Percentiles rank a stretch among this genome's conserved stretches.
phyloP scores from a whole-genome alignment of 1,140 invertebrate species.

The Lordiphosa collinella region DNA sequence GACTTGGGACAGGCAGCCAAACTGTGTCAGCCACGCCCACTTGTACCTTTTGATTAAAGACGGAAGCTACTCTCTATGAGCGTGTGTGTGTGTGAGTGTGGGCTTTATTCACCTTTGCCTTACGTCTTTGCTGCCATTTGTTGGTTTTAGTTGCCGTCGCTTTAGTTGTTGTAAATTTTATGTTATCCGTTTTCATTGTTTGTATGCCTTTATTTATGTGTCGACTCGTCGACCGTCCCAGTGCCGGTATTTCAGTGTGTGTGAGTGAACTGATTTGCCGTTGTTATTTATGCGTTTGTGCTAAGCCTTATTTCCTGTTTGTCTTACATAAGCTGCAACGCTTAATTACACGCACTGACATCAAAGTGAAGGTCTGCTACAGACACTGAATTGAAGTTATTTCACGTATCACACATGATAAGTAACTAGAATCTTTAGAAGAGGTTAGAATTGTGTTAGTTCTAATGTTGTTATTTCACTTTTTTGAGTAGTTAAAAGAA shows the following conservation, averaged over 20 bases:
- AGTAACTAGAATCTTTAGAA: too few relatives aligned
- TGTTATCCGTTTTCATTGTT: constrained; percentile 75
- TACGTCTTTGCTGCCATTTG: constrained; percentile 31
- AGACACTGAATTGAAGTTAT: too few relatives aligned
- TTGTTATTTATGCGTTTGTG: constrained; percentile 73
- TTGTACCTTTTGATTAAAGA: constrained; percentile 64
- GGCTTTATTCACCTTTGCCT: constrained; percentile 34
- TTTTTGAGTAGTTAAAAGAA: too few relatives aligned
- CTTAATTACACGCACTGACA: constrained; percentile 66
- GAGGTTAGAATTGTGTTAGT: too few relatives aligned
- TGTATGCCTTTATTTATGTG: constrained; percentile 68
- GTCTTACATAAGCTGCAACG: constrained; percentile 73
- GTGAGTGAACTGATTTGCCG: constrained; percentile 44
- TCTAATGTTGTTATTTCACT: too few relatives aligned
- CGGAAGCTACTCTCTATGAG: constrained; percentile 28
- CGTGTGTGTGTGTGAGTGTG: constrained; percentile 18
- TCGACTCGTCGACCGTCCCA: constrained; percentile 1
- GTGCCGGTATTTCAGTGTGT: constrained; percentile 7
- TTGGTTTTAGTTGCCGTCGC: constrained; percentile 26
- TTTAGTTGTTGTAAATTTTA: constrained; percentile 73
- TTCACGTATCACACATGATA: too few relatives aligned
- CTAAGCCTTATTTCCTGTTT: constrained; percentile 75
- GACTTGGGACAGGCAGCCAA: constrained; percentile 12
- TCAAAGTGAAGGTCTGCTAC: constrained; percentile 17
- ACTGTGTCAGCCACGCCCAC: constrained; percentile 69